Evolutionary conservation across 2,797 vertebrate species (phyloP), one percentile per base, ranked within the genome.

Genomic region (Phrynocephalus vlangalii): DNA sequence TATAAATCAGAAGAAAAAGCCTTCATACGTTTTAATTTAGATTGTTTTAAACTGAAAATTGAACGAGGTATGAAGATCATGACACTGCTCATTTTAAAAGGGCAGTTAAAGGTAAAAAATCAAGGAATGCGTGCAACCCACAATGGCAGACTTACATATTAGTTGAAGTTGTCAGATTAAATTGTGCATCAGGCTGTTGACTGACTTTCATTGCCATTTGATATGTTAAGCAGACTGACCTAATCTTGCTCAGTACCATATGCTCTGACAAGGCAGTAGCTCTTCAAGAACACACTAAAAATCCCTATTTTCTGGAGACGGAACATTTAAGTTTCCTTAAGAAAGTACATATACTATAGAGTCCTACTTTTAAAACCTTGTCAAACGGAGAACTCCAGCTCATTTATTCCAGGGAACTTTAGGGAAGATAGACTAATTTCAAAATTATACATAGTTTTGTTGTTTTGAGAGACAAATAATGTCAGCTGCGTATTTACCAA

Each of bases 391-490:
- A 80, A 63, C 20, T 8, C 30, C 33, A n/a, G 26, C 30, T 71
- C n/a, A 28, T 13, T 28, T 79, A 60, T 60, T 30, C 2, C 52
- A 80, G 63, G 52, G 50, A 56, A 63, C 22, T 80, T 63, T 33
- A 7, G 30, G 9, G 20, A 6, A 18, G 20, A 79, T 3, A 75
- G 72, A 38, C 22, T 18, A 33, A 20, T 56, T 79, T 66, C 79
- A 66, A n/a, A 63, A 30, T 56, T 63, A 22, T 15, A 30, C 18
- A 75, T 33, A 75, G 33, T 87, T 33, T 48, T 83, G 71, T 16
- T 28, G 82, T 88, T 88, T 70, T 48, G 30, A 38, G 87, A 89
- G 67, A 88, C 11, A 9, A 85, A 89, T 86, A 48, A 10, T 8
- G 2, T 79, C 0, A 28, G 60, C 24, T 6, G 18, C 79, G 48